Evolutionary conservation across 2,113 vertebrate species (phyloP), one percentile per base, ranked within the genome.

Genomic region (Notothenia rossii): DNA sequence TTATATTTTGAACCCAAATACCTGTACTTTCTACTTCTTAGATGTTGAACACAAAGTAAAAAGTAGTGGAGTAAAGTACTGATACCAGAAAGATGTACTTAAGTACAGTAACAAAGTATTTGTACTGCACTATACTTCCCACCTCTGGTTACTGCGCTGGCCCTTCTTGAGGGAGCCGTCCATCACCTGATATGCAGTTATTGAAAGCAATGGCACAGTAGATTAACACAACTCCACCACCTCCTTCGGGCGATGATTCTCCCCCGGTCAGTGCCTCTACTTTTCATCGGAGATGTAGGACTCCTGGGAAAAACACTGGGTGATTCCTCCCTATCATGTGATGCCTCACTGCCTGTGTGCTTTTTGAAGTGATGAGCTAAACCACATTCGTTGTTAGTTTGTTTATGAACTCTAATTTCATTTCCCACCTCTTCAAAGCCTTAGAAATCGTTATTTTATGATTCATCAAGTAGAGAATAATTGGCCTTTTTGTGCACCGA

Each of bases 121-220:
- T 29, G 29, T 29, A 29, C 29, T 29, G 0, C 29, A 29, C 29
- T 29, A 29, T 29, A 29, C 29, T 29, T 29, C 29, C 29, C 29
- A 29, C 29, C 29, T 29, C 29, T 29, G 29, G 29, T 29, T 29
- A 29, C 29, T 29, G 29, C 25, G 6, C 75, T 83, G 84, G 76
- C 78, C 71, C 58, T 68, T 82, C 66, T 78, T 56, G 10, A 4
- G 50, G 61, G 65, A 75, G 81, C 80, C 67, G 68, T 89, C 58
- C 82, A 90, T 91, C 88, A 89, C 75, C 22, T 6, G 62, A 66
- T 33, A 72, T 77, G 83, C 68, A 12, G 49, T 74, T 75, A 81
- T 5, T 81, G 68, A 90, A 81, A 81, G 81, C 29, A 29, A 29
- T 29, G 29, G 29, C 29, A 29, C 29, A 29, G 29, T 29, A 29